Percentiles rank a stretch among this genome's conserved stretches.
Conservation (phyloP, 2,797 vertebrate species). For the Ambastaia sidthimunki region DNA sequence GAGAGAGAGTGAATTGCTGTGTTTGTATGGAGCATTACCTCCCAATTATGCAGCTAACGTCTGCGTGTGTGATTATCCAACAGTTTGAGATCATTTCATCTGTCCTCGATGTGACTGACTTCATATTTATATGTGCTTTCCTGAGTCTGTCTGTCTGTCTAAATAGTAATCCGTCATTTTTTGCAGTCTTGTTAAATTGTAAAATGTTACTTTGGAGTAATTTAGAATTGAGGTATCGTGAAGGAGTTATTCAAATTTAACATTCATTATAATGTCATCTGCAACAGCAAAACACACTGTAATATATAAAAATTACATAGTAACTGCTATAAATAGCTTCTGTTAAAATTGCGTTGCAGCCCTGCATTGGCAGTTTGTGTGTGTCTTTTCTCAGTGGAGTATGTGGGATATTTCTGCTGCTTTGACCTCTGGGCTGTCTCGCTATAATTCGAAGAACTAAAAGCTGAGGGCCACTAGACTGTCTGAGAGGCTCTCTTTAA, state of each 20-base stretch:
- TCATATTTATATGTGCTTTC: neutral
- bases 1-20: constrained; percentile 61
- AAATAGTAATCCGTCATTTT: neutral
- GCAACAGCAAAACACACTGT: neutral
- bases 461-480: constrained; percentile 31
- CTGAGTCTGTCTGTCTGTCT: neutral
- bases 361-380: constrained; percentile 8
- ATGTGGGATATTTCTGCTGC: constrained; percentile 47
- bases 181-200: neutral
- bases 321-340: neutral
- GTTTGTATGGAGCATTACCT: constrained; percentile 70
- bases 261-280: neutral
- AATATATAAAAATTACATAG: neutral
- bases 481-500: constrained; percentile 36
- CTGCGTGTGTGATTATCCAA: constrained; percentile 31
- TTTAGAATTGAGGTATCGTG: neutral
- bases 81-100: constrained; percentile 4
- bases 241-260: neutral
- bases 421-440: constrained; percentile 32
- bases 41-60: constrained; percentile 67
- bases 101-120: neutral
- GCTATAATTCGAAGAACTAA: constrained; percentile 53
- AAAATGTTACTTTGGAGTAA: neutral
- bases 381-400: constrained; percentile 25
- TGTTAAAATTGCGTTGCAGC: neutral